Percentiles rank a stretch among this genome's conserved stretches.
Evolutionary conservation across 2,888 invertebrate genomes (phyloP).

Genomic region (Phalera bucephala): DNA sequence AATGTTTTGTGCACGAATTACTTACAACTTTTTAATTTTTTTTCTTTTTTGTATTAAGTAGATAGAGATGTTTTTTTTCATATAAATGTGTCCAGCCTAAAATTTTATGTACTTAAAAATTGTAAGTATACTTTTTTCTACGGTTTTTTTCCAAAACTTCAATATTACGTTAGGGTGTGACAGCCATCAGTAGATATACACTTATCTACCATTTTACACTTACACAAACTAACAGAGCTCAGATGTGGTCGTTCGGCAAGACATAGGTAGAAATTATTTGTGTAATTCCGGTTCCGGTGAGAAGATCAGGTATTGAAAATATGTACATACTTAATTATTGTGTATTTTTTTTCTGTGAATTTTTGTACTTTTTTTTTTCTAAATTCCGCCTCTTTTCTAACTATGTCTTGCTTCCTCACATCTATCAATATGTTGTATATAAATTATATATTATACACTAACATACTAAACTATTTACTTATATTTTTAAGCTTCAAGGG

Average conservation of each 20-base stretch:
- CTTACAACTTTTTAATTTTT: no score
- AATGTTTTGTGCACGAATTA: neutral
- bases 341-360: conserved; percentile 43
- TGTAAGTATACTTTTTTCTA: neutral
- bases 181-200: conserved; percentile 27
- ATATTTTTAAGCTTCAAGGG: conserved; percentile 11
- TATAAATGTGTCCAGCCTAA: no score
- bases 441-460: conserved; percentile 33
- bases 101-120: no score
- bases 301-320: conserved; percentile 56
- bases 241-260: conserved; percentile 80
- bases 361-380: conserved; percentile 40
- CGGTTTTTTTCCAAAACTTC: conserved; percentile 2
- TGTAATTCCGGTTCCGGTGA: conserved; percentile 39
- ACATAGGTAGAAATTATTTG: conserved; percentile 63
- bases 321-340: conserved; percentile 29
- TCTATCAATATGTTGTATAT: conserved; percentile 31
- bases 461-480: conserved; percentile 32
- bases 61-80: no score
- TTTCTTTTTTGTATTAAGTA: no score
- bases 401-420: conserved; percentile 82
- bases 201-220: conserved; percentile 29
- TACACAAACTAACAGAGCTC: conserved; percentile 70
- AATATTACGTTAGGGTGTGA: conserved; percentile 53
- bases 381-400: conserved; percentile 63